Evolutionary conservation across 2,888 invertebrate genomes (phyloP), one percentile per base, ranked within the genome.

Genomic region (Chymomyza amoena): DNA sequence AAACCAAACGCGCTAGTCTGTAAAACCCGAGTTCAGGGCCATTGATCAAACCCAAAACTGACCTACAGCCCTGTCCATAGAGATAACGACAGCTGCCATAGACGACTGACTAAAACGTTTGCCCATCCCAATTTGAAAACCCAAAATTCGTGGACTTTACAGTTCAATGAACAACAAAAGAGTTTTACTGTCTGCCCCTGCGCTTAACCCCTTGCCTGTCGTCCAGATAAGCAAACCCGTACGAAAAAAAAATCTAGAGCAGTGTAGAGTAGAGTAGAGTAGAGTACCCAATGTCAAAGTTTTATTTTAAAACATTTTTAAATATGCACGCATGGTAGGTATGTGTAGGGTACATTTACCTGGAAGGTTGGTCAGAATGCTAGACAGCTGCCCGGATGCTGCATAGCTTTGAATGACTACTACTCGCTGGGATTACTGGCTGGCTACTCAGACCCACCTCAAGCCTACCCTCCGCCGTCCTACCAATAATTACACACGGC

Each of bases 401-500:
- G 13, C 39, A 6, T 32, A 7, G 18, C 51, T 51, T 16, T n/a
- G 20, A 9, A 28, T 51, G 63, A 51, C 50, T 52, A n/a, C 3
- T 52, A 50, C 66, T 65, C 66, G n/a, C 20, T 32, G 28, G 18
- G 32, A 32, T 32, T 32, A 32, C 3, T 52, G 52, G 45, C 68
- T 77, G 75, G 71, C 70, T 64, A 72, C 68, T 75, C 70, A 65
- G 60, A 45, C 15, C 59, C 61, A 59, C 66, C 39, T 15, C 52
- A 54, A 28, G 6, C 65, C 57, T 62, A 39, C 54, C 59, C 73
- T 56, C 20, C 51, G 62, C 66, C 70, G 66, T 64, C 66, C 69
- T 68, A 68, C 77, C 84, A 78, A 86, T 88, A 88, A 88, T 88
- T 88, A 88, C 83, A 88, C 86, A 84, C 81, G 80, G 87, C 87